A percentile compares a stretch with the other conserved stretches of the same genome.
phyloP scores from a whole-genome alignment of 1,140 invertebrate species.

The Drosophila gunungcola region DNA sequence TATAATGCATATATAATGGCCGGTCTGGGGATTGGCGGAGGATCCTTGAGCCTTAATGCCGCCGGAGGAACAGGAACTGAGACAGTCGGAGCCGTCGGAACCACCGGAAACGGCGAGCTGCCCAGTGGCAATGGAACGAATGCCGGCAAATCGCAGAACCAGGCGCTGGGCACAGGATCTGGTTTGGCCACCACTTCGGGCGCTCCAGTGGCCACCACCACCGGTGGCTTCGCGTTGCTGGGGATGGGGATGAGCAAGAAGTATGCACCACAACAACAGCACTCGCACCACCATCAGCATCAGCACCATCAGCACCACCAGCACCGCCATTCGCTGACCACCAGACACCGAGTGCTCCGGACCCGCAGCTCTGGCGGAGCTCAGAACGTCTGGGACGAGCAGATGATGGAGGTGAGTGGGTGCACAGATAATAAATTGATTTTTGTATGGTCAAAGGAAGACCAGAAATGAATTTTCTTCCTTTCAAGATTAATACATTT shows the following conservation, averaged over 20 bases:
- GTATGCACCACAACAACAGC: conserved; percentile 17
- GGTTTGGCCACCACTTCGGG: not conserved
- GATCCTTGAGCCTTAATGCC: conserved; percentile 54
- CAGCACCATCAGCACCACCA: conserved; percentile 65
- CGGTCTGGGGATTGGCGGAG: conserved; percentile 76
- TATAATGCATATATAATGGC: conserved; percentile 79
- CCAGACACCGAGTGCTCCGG: conserved; percentile 75
- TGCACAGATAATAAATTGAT: no score
- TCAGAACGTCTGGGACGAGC: conserved; percentile 85
- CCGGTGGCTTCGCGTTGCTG: conserved; percentile 58
- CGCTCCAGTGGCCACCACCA: conserved; percentile 33
- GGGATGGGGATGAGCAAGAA: conserved; percentile 59
- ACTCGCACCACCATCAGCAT: conserved; percentile 69
- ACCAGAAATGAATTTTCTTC: no score
- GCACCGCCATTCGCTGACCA: conserved; percentile 81
- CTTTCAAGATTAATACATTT: no score
- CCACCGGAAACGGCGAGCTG: conserved; percentile 32
- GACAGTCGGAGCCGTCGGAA: conserved; percentile 20
- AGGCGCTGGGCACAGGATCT: not conserved
- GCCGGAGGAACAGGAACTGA: conserved; percentile 28
- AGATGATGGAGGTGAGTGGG: conserved; percentile 85
- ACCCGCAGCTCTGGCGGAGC: conserved; percentile 80
- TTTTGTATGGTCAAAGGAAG: no score
- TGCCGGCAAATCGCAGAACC: conserved; percentile 4
- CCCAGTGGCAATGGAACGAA: conserved; percentile 20